These are phyloP conservation scores for Hemiscyllium ocellatum DNA, from an alignment of 2,113 vertebrate species.

Conservation along the genomic window DNA sequence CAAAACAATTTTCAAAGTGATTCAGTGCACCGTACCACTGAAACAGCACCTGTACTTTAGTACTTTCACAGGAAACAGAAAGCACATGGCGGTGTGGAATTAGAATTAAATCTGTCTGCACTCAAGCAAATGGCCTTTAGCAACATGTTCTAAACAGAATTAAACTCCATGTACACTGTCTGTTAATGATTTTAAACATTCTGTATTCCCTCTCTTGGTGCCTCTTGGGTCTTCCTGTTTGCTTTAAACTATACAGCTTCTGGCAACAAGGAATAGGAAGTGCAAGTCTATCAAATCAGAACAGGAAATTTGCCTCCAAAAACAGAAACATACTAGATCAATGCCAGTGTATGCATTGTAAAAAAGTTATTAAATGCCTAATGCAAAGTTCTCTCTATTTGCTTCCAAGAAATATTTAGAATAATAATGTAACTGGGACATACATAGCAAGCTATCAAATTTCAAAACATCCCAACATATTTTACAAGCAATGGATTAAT, in stretches of 20 bases:
- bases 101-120: background rate
- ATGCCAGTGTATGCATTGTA: background rate
- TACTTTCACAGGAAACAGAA: background rate
- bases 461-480: background rate
- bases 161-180: background rate
- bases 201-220: background rate
- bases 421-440: background rate
- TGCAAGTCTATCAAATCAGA: background rate
- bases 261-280: background rate
- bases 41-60: background rate
- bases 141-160: background rate
- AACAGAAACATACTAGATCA: background rate
- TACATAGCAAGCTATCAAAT: background rate
- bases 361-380: background rate
- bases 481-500: background rate
- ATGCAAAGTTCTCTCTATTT: background rate
- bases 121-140: background rate
- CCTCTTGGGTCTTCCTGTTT: background rate
- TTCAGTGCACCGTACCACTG: background rate
- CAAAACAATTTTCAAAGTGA: background rate
- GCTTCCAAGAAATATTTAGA: background rate
- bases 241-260: background rate
- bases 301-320: background rate
- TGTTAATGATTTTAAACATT: background rate
- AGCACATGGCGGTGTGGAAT: background rate